These are phyloP conservation scores for Bellardia pandia DNA, from an alignment of 2,888 invertebrate genomes.

Conservation along the genomic window DNA sequence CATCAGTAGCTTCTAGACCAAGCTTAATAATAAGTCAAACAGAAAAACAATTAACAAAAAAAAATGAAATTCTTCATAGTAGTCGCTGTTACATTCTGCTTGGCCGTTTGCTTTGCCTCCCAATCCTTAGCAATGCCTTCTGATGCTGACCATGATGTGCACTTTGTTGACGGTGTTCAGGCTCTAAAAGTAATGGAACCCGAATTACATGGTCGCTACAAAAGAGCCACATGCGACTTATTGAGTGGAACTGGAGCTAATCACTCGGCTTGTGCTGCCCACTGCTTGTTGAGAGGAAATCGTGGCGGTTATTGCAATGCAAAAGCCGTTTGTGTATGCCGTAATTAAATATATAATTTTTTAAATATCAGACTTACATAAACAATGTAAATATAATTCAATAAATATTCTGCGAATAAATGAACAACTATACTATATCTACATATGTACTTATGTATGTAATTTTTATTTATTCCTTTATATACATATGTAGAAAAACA, in stretches of 20 bases:
- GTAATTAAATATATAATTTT: constrained; percentile 70
- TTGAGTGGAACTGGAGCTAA: constrained; percentile 79
- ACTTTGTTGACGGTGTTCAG: constrained; percentile 56
- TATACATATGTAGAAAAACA: too few relatives aligned
- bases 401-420: neutral
- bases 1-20: constrained; percentile 8
- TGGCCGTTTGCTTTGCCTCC: constrained; percentile 61
- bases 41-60: neutral
- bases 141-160: constrained; percentile 32
- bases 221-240: constrained; percentile 84
- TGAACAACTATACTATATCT: too few relatives aligned
- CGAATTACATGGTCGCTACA: constrained; percentile 78
- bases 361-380: too few relatives aligned
- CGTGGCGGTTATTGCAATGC: constrained; percentile 83
- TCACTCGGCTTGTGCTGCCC: constrained; percentile 83
- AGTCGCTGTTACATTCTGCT: constrained; percentile 63
- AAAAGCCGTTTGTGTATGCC: constrained; percentile 83
- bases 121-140: constrained; percentile 63
- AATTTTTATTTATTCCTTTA: too few relatives aligned
- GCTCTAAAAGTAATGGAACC: constrained; percentile 60
- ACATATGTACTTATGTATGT: too few relatives aligned
- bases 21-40: neutral
- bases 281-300: constrained; percentile 81
- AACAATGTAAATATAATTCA: neutral
- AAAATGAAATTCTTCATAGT: constrained; percentile 73